phyloP scores from a whole-genome alignment of 2,888 invertebrate genomes.

The Monopis laevigella region DNA sequence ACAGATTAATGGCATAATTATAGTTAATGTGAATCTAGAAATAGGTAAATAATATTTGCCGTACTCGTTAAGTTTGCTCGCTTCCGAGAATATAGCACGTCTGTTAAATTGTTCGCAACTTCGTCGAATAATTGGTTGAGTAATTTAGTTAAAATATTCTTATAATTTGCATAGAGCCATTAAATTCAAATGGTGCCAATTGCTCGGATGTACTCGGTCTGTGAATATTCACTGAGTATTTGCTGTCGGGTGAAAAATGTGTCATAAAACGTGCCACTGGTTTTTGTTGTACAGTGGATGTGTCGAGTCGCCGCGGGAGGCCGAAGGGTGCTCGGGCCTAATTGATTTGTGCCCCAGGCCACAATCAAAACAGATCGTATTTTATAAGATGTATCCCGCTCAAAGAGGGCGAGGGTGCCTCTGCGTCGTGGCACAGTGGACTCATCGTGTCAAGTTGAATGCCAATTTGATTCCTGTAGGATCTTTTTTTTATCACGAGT shows the following conservation, averaged over 20 bases:
- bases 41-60: conserved; percentile 2
- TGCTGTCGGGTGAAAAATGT: conserved; percentile 51
- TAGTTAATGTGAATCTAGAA: conserved; percentile 4
- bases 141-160: conserved; percentile 10
- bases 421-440: conserved; percentile 20
- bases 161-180: conserved; percentile 9
- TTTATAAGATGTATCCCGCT: conserved; percentile 61
- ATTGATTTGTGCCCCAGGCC: conserved; percentile 69
- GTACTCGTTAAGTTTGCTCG: neutral
- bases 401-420: conserved; percentile 44
- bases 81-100: neutral
- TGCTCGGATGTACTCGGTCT: conserved; percentile 56
- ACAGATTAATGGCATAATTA: conserved; percentile 10
- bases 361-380: conserved; percentile 70
- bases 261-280: conserved; percentile 67
- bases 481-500: no score
- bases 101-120: neutral
- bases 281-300: conserved; percentile 42
- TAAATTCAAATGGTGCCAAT: conserved; percentile 28
- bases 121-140: conserved; percentile 1
- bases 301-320: conserved; percentile 40
- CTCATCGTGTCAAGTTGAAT: conserved; percentile 23
- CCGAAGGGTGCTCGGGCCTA: conserved; percentile 44
- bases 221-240: conserved; percentile 59
- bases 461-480: no score